Evolutionary conservation across 1,140 invertebrate species (phyloP).

Genomic region (Drosophila fuyamai): DNA sequence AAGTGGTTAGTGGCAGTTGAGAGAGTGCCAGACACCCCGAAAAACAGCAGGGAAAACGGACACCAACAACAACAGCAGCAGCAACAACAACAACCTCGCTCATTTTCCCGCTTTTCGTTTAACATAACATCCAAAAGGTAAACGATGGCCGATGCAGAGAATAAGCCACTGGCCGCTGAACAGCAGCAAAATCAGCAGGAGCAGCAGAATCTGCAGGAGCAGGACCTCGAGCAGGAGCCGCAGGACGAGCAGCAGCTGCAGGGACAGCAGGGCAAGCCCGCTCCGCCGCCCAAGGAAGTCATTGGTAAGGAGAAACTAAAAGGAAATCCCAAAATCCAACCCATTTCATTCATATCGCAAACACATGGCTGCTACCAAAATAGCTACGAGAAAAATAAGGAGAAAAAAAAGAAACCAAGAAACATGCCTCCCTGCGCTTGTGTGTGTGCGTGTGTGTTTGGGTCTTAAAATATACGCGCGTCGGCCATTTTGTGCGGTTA

Average conservation of each 20-base stretch:
- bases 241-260: conserved; percentile 62
- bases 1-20: conserved; percentile 80
- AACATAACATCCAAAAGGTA: conserved; percentile 42
- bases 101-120: conserved; percentile 36
- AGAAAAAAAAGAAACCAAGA: conserved; percentile 51
- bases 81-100: conserved; percentile 27
- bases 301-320: conserved; percentile 68
- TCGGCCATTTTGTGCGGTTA: conserved; percentile 81
- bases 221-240: conserved; percentile 61
- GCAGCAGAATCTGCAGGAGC: conserved; percentile 40
- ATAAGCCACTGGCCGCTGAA: conserved; percentile 75
- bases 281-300: conserved; percentile 80
- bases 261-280: conserved; percentile 72
- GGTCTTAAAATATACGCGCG: conserved; percentile 80
- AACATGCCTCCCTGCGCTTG: conserved; percentile 18
- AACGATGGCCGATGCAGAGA: conserved; percentile 83
- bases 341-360: conserved; percentile 73
- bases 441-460: conserved; percentile 50
- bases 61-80: conserved; percentile 20
- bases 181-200: conserved; percentile 65
- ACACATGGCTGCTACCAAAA: conserved; percentile 78
- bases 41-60: conserved; percentile 51
- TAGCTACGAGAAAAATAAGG: conserved; percentile 68
- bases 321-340: conserved; percentile 30
- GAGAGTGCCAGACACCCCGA: conserved; percentile 66